phyloP scores from a whole-genome alignment of 2,888 invertebrate species.

The Minunthozetes semirufus region DNA sequence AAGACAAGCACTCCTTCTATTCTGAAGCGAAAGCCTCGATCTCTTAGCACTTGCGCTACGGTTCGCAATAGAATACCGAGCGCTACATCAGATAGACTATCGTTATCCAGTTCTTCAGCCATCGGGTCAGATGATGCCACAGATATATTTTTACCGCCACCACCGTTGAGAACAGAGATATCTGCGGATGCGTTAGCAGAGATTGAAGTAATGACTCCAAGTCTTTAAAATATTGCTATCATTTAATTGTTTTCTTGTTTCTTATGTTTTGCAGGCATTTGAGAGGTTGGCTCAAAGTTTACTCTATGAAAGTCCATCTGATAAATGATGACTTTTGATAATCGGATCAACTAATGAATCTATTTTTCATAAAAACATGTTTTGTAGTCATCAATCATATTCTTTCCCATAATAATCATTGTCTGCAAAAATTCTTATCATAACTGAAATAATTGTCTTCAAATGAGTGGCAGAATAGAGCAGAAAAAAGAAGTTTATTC shows the following conservation, averaged over 20 bases:
- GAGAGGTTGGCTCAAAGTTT: constrained; percentile 31
- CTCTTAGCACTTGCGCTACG: constrained; percentile 2
- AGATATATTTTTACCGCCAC: constrained; percentile 18
- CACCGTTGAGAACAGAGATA: constrained; percentile 37
- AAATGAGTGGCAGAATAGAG: neutral
- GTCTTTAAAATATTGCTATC: neutral
- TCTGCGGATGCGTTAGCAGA: constrained; percentile 41
- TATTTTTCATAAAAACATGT: constrained; percentile 1
- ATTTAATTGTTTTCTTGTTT: constrained; percentile 6
- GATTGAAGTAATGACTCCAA: constrained; percentile 39
- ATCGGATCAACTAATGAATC: constrained; percentile 11
- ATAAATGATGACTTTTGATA: constrained; percentile 12
- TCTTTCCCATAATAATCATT: neutral
- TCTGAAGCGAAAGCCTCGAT: constrained; percentile 12
- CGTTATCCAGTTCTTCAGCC: constrained; percentile 26
- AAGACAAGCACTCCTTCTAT: neutral
- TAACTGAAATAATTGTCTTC: neutral
- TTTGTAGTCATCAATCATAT: constrained; percentile 5
- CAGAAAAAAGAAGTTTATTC: neutral
- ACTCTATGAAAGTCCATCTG: constrained; percentile 20
- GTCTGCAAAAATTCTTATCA: neutral
- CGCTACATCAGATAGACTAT: constrained; percentile 5
- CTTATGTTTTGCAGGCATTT: constrained; percentile 32
- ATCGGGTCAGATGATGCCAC: constrained; percentile 25
- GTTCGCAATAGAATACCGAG: neutral